Percentiles rank a stretch among this genome's conserved stretches.
Conservation (phyloP, 2,888 invertebrate species). For the Listrodromus nycthemerus region DNA sequence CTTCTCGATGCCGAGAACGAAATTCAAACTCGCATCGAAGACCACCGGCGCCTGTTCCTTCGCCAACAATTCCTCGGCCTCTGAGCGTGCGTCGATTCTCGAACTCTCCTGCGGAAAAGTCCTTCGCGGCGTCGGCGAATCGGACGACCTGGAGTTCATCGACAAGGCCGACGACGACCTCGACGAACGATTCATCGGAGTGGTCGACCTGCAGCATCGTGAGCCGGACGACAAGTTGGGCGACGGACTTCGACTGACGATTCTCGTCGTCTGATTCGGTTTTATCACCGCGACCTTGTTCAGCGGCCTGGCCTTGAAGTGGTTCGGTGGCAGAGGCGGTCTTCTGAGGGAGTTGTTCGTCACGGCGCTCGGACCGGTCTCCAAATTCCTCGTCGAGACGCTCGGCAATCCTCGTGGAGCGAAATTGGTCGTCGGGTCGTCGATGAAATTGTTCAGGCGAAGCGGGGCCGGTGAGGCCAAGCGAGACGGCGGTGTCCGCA, state of each 20-base stretch:
- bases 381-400: slow-evolving; percentile 33
- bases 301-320: slow-evolving; percentile 69
- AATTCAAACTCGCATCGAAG: slow-evolving; percentile 93
- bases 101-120: slow-evolving; percentile 87
- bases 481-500: slow-evolving; percentile 65
- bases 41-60: slow-evolving; percentile 92
- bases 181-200: slow-evolving; percentile 42
- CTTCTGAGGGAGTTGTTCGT: slow-evolving; percentile 61
- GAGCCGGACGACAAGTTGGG: slow-evolving; percentile 70
- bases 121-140: slow-evolving; percentile 87
- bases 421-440: slow-evolving; percentile 34
- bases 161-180: slow-evolving; percentile 53
- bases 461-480: slow-evolving; percentile 45
- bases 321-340: slow-evolving; percentile 72
- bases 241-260: slow-evolving; percentile 73
- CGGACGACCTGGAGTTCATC: slow-evolving; percentile 27
- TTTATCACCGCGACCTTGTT: slow-evolving; percentile 70
- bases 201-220: slow-evolving; percentile 60
- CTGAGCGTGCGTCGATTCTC: slow-evolving; percentile 84
- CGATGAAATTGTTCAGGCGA: slow-evolving; percentile 21
- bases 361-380: slow-evolving; percentile 36
- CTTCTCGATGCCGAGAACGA: slow-evolving; percentile 90
- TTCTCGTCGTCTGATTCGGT: slow-evolving; percentile 65
- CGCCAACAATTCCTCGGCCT: slow-evolving; percentile 87
- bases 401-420: slow-evolving; percentile 20